Evolutionary conservation across 2,797 vertebrate genomes (phyloP).

Genomic region (Mycteria americana): DNA sequence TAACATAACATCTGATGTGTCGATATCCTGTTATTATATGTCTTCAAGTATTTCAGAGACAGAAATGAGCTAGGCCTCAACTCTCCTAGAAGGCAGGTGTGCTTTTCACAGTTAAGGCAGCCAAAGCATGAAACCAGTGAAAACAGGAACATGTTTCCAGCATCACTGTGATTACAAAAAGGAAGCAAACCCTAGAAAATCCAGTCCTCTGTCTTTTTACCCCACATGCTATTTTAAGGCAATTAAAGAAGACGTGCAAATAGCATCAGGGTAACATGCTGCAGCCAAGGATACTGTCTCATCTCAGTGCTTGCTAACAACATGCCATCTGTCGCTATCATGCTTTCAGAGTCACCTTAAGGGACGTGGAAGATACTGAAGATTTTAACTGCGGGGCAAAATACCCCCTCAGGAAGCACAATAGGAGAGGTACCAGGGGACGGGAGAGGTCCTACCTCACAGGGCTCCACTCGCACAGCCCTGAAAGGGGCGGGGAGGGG

Average conservation of each 20-base stretch:
- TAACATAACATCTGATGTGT: background rate
- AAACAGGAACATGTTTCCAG: fast-evolving
- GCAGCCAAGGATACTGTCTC: background rate
- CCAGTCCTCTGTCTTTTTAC: background rate
- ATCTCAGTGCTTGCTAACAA: fast-evolving
- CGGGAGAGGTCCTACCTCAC: fast-evolving
- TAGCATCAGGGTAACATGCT: fast-evolving
- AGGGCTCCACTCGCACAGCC: background rate
- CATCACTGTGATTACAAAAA: background rate
- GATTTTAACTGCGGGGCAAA: background rate
- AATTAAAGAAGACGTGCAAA: background rate
- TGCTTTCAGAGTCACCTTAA: fast-evolving
- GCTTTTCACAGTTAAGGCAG: background rate
- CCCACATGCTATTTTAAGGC: fast-evolving
- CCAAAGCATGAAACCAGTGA: background rate
- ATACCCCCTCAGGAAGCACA: fast-evolving
- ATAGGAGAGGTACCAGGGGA: fast-evolving
- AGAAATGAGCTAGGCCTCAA: background rate
- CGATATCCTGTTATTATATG: background rate
- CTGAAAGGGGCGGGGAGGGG: background rate
- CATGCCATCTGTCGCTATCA: fast-evolving
- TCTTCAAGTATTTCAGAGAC: background rate
- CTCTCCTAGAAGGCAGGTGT: background rate
- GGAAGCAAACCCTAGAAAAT: background rate
- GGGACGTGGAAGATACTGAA: fast-evolving